phyloP scores from a whole-genome alignment of 2,888 invertebrate genomes.

The Sepiola atlantica region DNA sequence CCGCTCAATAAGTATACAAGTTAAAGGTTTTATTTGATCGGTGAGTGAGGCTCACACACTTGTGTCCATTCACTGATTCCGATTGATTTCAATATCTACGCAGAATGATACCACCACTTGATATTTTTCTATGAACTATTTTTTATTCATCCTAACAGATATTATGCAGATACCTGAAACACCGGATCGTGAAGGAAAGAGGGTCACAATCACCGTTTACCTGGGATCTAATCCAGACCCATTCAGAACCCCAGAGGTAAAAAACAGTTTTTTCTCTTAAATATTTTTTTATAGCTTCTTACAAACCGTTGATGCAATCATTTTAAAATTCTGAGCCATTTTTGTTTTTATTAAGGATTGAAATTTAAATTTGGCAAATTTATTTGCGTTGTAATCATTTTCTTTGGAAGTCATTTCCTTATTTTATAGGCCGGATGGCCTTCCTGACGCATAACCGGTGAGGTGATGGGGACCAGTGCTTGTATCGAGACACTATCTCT shows the following conservation, averaged over 20 bases:
- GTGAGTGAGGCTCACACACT: background rate
- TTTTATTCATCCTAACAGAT: slow-evolving; percentile 59
- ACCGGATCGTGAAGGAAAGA: slow-evolving; percentile 80
- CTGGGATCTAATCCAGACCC: slow-evolving; percentile 79
- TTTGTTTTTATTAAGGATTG: no score
- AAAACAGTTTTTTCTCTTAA: background rate
- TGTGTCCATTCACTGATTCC: background rate
- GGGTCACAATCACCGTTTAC: slow-evolving; percentile 90
- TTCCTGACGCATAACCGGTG: no score
- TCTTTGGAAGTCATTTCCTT: no score
- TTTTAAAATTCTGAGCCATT: background rate
- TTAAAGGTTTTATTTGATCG: background rate
- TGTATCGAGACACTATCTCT: no score
- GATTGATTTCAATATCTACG: background rate
- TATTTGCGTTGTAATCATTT: no score
- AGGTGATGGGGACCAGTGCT: no score
- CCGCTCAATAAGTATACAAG: background rate
- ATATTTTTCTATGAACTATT: background rate
- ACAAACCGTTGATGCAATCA: background rate
- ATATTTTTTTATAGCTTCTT: background rate
- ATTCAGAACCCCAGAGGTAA: slow-evolving; percentile 60
- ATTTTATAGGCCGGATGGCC: no score
- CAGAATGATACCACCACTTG: background rate
- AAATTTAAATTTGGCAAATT: no score
- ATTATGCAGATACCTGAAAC: slow-evolving; percentile 70